These are phyloP conservation scores for Cetoscarus ocellatus DNA, from an alignment of 2,797 vertebrate species.

Conservation along the genomic window DNA sequence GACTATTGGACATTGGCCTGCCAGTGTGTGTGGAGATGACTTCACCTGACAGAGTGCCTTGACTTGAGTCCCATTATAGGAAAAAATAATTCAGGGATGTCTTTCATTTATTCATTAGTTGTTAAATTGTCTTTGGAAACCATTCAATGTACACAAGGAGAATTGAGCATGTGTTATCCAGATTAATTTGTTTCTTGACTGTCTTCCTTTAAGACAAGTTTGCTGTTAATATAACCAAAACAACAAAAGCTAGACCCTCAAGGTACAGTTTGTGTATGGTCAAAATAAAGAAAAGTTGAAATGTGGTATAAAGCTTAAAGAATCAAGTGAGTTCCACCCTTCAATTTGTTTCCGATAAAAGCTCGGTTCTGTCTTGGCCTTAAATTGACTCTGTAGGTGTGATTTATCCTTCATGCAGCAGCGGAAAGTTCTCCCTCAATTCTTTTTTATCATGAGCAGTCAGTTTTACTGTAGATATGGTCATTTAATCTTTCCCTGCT, in stretches of 20 bases:
- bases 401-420: neutral
- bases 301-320: neutral
- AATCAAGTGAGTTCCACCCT: neutral
- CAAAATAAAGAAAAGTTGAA: neutral
- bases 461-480: too few species aligned
- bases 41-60: constrained; percentile 81
- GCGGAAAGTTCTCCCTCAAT: neutral
- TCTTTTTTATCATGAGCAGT: too few species aligned
- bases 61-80: constrained; percentile 61
- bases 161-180: constrained; percentile 6
- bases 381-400: neutral
- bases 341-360: neutral
- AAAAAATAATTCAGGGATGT: constrained; percentile 70
- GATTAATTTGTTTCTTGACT: neutral
- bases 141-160: constrained; percentile 24
- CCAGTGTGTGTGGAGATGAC: constrained; percentile 20
- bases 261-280: neutral
- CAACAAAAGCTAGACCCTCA: neutral
- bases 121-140: constrained; percentile 36
- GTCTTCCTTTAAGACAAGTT: neutral
- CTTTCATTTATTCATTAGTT: constrained; percentile 57
- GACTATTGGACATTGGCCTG: constrained; percentile 32
- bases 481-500: too few species aligned
- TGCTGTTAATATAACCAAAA: neutral
- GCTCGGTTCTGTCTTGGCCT: constrained; percentile 20